phyloP scores from a whole-genome alignment of 2,113 vertebrate species.

The Forbesichthys agassizii region DNA sequence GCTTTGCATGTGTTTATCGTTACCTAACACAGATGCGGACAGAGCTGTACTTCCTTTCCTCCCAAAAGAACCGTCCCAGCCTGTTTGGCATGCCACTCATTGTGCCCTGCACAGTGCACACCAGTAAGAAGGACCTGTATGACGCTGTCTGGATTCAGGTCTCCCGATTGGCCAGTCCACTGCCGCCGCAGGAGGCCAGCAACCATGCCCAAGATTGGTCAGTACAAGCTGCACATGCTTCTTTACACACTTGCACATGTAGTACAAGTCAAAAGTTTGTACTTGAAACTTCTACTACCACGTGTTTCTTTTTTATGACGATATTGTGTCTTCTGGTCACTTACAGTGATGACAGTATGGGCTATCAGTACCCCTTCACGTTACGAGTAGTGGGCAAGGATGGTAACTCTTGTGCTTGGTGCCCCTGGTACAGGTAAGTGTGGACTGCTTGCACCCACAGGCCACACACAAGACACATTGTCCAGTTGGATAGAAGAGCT shows the following conservation, averaged over 20 bases:
- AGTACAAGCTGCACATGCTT: constrained; percentile 48
- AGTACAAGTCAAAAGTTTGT: not conserved
- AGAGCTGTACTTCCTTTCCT: constrained; percentile 95
- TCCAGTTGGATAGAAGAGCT: not conserved
- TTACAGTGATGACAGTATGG: constrained; percentile 96
- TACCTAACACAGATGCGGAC: constrained; percentile 86
- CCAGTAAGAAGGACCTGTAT: constrained; percentile 91
- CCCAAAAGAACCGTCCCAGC: constrained; percentile 96
- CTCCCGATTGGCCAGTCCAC: constrained; percentile 92
- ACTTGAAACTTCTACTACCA: too few relatives aligned
- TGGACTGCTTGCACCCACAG: not conserved
- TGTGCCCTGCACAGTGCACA: constrained; percentile 94
- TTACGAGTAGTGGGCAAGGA: constrained; percentile 94
- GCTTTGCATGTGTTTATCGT: not conserved
- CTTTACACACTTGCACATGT: not conserved
- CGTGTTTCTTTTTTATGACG: not conserved
- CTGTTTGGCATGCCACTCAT: constrained; percentile 98
- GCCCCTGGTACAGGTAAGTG: constrained; percentile 95
- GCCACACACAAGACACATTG: not conserved
- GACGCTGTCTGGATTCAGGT: constrained; percentile 98
- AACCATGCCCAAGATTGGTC: constrained; percentile 98
- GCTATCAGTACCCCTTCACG: constrained; percentile 98
- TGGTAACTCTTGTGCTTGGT: constrained; percentile 96
- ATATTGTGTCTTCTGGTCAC: constrained; percentile 17
- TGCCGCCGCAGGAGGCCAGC: constrained; percentile 98